A percentile compares a stretch with the other conserved stretches of the same genome.
Evolutionary conservation across 2,888 invertebrate genomes (phyloP).

Genomic region (Dioctria rufipes): DNA sequence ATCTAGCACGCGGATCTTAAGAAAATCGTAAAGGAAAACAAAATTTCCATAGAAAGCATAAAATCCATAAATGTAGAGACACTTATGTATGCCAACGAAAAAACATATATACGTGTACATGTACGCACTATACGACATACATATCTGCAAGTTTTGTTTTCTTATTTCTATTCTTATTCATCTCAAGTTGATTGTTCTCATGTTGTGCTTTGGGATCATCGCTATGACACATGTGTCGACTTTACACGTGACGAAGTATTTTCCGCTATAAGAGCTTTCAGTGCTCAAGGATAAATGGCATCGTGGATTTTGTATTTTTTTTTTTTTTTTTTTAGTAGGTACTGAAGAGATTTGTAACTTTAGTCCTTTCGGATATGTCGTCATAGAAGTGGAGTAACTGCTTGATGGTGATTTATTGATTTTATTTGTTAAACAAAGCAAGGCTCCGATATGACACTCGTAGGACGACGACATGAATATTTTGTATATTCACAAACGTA

Average conservation of each 20-base stretch:
- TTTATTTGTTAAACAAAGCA: slow-evolving; percentile 19
- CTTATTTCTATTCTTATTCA: slow-evolving; percentile 39
- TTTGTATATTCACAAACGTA: too few species aligned
- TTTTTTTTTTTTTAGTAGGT: background rate
- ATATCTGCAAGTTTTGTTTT: background rate
- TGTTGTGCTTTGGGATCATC: slow-evolving; percentile 42
- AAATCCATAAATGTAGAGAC: too few species aligned
- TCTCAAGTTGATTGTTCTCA: slow-evolving; percentile 46
- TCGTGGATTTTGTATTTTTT: background rate
- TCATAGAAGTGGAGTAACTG: background rate
- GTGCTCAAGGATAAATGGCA: slow-evolving; percentile 22
- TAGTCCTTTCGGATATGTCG: slow-evolving; percentile 6
- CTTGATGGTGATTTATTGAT: slow-evolving; percentile 41
- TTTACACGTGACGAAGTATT: slow-evolving; percentile 44
- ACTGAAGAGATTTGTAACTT: slow-evolving; percentile 33
- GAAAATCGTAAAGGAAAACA: slow-evolving; percentile 30
- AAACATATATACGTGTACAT: too few species aligned
- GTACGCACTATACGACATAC: background rate
- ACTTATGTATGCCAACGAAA: too few species aligned
- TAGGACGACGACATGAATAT: too few species aligned
- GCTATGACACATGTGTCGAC: slow-evolving; percentile 45
- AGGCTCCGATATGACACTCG: too few species aligned
- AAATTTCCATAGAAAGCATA: background rate
- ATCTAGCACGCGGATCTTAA: background rate
- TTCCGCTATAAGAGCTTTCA: slow-evolving; percentile 23